Evolutionary conservation across 2,113 vertebrate species (phyloP), one percentile per base, ranked within the genome.

Genomic region (Lepus timidus): DNA sequence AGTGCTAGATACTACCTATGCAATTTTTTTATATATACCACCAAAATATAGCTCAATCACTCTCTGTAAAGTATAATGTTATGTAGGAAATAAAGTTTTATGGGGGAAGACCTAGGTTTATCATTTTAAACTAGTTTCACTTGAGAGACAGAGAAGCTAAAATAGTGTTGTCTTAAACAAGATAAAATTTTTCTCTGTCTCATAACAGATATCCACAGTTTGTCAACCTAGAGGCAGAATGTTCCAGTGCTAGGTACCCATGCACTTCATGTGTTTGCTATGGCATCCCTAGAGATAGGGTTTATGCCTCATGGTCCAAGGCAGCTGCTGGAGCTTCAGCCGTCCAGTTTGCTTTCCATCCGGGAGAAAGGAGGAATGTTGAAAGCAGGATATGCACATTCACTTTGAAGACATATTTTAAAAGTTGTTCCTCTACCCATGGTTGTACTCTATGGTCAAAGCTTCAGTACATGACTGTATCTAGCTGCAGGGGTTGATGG

Each of bases 101-200:
- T 44, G 22, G 1, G 5, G 4, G 14, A 31, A 52, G 73, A 67
- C 29, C 31, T 13, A 78, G n/a, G 11, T 61, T 85, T 82, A 71
- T 75, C 10, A 68, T 85, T 90, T 91, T 79, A 25, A 74, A 44
- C 84, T 84, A n/a, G 49, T 65, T 96, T 44, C 39, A 67, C 22
- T 80, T 51, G n/a, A 83, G 52, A 91, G 49, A 64, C 4, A 49
- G 55, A 87, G 27, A 52, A 78, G 5, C 25, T 7, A 5, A 61
- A 83, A 51, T 70, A 85, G 61, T 2, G 75, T 12, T 52, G 70
- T 67, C 14, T 86, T 55, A 75, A 76, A 11, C 5, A 91, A 78
- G 39, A 67, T 65, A 36, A 62, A 55, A 1, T 27, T 84, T 83
- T 58, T 78, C 13, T 70, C 11, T 92, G 29, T 90, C 61, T 82